Evolutionary conservation across 2,888 invertebrate genomes (phyloP), one percentile per base, ranked within the genome.

Genomic region (Phortica magna): DNA sequence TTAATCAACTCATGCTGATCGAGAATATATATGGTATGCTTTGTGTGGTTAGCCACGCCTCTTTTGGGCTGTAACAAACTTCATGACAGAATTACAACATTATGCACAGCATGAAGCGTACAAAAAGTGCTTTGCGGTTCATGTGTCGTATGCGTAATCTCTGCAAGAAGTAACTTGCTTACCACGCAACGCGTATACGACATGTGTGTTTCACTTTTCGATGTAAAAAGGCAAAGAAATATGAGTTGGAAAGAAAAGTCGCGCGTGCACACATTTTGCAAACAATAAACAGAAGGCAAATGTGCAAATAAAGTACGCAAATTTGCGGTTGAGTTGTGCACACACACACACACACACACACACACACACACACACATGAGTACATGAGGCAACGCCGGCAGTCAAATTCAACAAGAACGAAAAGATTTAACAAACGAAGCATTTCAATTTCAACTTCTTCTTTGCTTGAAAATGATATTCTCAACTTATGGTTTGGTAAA

Each of bases 261-360:
- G n/a, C 31, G 31, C 31, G 31, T 31, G 31, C 31, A 31, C 31
- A 59, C 17, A 59, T 22, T 22, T 9, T 9, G 10, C 19, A 59
- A 59, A 59, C 59, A 59, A n/a, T n/a, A 55, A 55, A 12, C 9
- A 12, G 22, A 19, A 19, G 19, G 22, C 17, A 59, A 59, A 19
- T 22, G 22, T 59, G 7, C 17, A 59, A 59, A 59, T 59, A 22
- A 19, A 19, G 22, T 59, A 59, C 17, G 22, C 59, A 59, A 59
- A 59, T 59, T 59, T 59, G 17, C 59, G 19, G 59, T 59, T 59
- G 59, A 59, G 10, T 19, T 59, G 59, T 59, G n/a, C 59, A 59
- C 17, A 59, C 31, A 31, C 31, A 31, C 31, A 31, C 31, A 31
- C 31, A 31, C 31, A 31, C 31, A 31, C 2, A 2, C 31, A 31